Conservation (phyloP, 2,113 vertebrate species). For the Proterorhinus semilunaris region DNA sequence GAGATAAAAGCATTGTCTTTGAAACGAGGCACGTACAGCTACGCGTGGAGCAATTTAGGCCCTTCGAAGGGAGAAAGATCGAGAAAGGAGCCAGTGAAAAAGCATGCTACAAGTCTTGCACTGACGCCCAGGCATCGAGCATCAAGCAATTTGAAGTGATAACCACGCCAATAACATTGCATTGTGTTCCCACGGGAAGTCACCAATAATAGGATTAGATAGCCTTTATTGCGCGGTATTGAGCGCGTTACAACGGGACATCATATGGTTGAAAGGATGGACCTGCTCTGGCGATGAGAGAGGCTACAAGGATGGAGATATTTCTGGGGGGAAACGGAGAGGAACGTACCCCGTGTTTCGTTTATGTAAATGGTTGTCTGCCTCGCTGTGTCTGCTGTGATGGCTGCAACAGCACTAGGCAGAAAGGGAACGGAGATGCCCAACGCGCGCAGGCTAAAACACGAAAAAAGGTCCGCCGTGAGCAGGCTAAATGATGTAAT, state of each 20-base stretch:
- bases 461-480: neutral
- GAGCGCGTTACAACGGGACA: conserved; percentile 26
- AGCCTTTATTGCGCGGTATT: conserved; percentile 46
- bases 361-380: conserved; percentile 15
- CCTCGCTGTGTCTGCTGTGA: neutral
- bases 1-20: neutral
- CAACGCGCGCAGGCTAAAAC: neutral
- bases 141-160: neutral
- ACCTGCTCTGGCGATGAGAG: conserved; percentile 38
- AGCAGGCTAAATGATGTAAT: neutral
- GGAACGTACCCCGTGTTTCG: neutral
- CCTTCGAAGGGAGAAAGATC: conserved; percentile 51
- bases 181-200: conserved; percentile 4
- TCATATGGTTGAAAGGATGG: neutral
- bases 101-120: neutral
- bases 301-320: conserved; percentile 37
- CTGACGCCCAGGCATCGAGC: conserved; percentile 27
- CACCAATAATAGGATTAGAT: conserved; percentile 51
- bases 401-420: conserved; percentile 38
- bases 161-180: conserved; percentile 3
- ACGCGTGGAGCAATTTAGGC: conserved; percentile 22
- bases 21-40: neutral
- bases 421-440: conserved; percentile 18
- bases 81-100: conserved; percentile 40
- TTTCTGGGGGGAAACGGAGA: conserved; percentile 10